Evolutionary conservation across 2,888 invertebrate genomes (phyloP).

Genomic region (Eristalis tenax): DNA sequence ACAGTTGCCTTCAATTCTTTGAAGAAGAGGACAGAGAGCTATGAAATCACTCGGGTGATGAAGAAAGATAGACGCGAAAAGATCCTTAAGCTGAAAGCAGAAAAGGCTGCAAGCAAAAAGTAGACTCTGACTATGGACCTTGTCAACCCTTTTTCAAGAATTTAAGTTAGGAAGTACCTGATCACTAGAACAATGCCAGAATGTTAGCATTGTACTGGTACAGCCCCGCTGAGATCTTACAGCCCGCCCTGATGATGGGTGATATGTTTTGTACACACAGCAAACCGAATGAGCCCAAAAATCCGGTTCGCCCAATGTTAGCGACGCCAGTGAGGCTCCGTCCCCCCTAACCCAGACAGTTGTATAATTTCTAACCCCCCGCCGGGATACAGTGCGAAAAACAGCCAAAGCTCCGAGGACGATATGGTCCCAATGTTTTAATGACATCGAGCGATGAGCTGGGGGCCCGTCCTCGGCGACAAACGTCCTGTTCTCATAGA

Average conservation of each 20-base stretch:
- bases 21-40: too few species aligned
- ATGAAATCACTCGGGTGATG: too few species aligned
- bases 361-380: conserved; percentile 35
- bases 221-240: neutral
- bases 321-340: neutral
- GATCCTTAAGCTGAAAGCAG: too few species aligned
- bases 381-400: conserved; percentile 19
- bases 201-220: neutral
- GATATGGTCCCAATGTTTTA: conserved; percentile 42
- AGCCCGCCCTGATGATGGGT: neutral
- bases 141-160: too few species aligned
- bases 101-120: too few species aligned
- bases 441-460: conserved; percentile 19
- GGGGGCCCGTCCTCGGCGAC: neutral
- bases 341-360: conserved; percentile 7
- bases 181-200: conserved; percentile 12
- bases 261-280: neutral
- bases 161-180: conserved; percentile 4
- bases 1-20: too few species aligned
- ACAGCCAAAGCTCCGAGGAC: conserved; percentile 17
- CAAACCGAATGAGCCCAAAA: conserved; percentile 5
- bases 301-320: neutral
- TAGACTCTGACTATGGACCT: too few species aligned
- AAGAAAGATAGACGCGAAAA: too few species aligned
- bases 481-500: conserved; percentile 45